Conservation (phyloP, 2,797 vertebrate species). For the Gymnothorax javanicus region DNA sequence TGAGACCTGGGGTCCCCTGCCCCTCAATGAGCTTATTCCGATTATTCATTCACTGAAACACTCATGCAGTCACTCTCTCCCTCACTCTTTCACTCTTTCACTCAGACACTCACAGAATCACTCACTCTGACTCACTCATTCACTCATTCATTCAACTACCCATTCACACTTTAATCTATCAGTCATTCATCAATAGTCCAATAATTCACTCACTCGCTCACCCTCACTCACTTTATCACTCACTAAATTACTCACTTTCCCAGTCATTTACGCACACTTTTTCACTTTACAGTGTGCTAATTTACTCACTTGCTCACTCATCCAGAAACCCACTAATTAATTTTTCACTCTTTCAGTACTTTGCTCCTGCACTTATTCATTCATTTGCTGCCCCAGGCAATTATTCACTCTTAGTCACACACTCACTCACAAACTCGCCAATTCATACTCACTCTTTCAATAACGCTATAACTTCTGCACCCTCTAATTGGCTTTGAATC, state of each 20-base stretch:
- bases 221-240: background rate
- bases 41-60: background rate
- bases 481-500: no score
- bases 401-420: no score
- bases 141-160: conserved; percentile 51
- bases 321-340: no score
- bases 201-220: background rate
- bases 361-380: no score
- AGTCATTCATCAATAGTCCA: no score
- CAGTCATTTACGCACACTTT: background rate
- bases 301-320: background rate
- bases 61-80: conserved; percentile 56
- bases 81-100: background rate
- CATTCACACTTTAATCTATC: no score
- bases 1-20: no score
- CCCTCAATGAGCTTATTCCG: no score
- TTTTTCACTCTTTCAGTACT: no score
- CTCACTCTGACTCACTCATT: conserved; percentile 53
- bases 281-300: no score
- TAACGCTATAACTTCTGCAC: background rate
- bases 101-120: conserved; percentile 52
- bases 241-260: background rate
- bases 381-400: no score
- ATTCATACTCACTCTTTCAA: background rate
- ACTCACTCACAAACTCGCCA: background rate